phyloP scores from a whole-genome alignment of 2,797 vertebrate species.

The Sebastes diploproa region DNA sequence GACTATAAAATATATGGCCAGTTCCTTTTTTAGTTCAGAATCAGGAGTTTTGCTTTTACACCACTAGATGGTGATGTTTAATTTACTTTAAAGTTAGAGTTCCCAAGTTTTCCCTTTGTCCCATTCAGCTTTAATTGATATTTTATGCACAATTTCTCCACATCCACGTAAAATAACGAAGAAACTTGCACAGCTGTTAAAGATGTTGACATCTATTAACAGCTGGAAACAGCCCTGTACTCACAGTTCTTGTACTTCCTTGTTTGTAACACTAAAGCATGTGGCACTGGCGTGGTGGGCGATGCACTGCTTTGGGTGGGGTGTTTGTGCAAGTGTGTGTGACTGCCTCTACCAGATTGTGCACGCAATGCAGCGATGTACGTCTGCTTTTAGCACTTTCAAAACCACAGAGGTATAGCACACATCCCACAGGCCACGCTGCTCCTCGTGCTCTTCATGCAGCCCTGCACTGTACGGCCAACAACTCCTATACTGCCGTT shows the following conservation, averaged over 20 bases:
- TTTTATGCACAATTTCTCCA: not conserved
- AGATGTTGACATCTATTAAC: not conserved
- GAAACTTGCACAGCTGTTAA: not conserved
- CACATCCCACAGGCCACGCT: slow-evolving; percentile 4
- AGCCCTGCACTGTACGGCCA: not conserved
- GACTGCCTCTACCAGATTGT: not conserved
- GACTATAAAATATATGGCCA: not conserved
- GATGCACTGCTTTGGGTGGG: not conserved
- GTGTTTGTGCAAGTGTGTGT: not conserved
- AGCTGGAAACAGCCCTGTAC: not conserved
- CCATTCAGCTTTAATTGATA: not conserved
- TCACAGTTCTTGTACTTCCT: not conserved
- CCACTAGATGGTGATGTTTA: slow-evolving; percentile 42
- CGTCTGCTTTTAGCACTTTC: slow-evolving; percentile 16
- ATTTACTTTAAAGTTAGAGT: not conserved
- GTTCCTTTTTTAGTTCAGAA: not conserved
- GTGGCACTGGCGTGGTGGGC: slow-evolving; percentile 22
- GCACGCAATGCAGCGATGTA: not conserved
- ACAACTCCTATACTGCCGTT: not conserved
- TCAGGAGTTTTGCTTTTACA: not conserved
- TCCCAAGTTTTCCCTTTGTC: not conserved
- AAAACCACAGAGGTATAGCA: slow-evolving; percentile 41
- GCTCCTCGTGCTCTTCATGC: not conserved
- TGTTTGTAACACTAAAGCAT: not conserved
- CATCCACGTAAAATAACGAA: not conserved